Evolutionary conservation across 2,797 vertebrate species (phyloP).

Genomic region (Danio jaintianensis): DNA sequence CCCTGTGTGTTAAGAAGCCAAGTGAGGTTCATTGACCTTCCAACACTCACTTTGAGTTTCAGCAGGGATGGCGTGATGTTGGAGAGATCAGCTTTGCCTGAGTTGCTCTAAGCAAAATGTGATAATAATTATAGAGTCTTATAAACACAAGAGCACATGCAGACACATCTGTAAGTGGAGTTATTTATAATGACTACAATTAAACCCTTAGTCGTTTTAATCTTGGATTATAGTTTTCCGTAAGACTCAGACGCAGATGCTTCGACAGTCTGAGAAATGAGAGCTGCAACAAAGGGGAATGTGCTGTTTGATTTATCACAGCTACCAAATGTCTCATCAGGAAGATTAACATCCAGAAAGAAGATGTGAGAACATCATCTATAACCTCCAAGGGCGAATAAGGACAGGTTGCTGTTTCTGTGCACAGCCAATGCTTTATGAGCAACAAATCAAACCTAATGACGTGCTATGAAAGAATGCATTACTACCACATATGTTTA

Average conservation of each 20-base stretch:
- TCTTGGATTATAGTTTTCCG: constrained; percentile 55
- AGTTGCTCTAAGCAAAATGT: neutral
- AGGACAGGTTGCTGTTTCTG: constrained; percentile 11
- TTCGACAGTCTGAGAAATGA: constrained; percentile 8
- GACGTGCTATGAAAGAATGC: neutral
- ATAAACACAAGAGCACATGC: neutral
- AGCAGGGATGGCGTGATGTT: neutral
- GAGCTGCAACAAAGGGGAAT: constrained; percentile 4
- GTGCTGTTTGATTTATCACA: constrained; percentile 5
- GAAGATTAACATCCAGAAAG: constrained; percentile 19
- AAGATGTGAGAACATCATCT: neutral
- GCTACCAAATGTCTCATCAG: constrained; percentile 18
- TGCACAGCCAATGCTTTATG: constrained; percentile 3
- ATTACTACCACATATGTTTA: neutral
- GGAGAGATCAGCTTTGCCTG: neutral
- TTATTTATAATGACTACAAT: constrained; percentile 50
- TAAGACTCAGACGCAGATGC: neutral
- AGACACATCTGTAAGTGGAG: constrained; percentile 20
- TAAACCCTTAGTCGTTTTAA: constrained; percentile 36
- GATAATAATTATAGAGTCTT: constrained; percentile 19
- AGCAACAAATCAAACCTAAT: neutral
- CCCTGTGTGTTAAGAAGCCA: neutral
- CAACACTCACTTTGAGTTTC: neutral
- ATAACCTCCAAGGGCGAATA: neutral
- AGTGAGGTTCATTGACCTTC: neutral